Percentiles rank a stretch among this genome's conserved stretches.
Evolutionary conservation across 2,797 vertebrate genomes (phyloP).

Genomic region (Tamandua tetradactyla): DNA sequence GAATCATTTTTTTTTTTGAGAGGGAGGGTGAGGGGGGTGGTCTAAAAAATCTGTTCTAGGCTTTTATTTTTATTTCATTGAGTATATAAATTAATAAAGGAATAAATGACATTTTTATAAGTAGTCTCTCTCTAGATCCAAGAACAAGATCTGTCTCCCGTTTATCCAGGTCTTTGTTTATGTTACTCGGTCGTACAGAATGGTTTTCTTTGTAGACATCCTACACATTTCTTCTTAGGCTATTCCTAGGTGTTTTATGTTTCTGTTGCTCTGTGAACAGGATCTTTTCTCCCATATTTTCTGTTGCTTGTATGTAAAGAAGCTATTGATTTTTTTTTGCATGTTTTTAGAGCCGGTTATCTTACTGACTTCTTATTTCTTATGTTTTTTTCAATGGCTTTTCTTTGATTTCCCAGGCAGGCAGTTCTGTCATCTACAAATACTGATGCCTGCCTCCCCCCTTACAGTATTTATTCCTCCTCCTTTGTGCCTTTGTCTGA

Average conservation of each 20-base stretch:
- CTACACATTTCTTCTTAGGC: background rate
- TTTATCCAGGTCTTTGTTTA: fast-evolving
- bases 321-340: background rate
- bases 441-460: fast-evolving
- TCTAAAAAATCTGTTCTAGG: background rate
- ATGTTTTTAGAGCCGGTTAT: background rate
- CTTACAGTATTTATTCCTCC: fast-evolving
- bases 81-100: fast-evolving
- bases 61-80: fast-evolving
- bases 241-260: fast-evolving
- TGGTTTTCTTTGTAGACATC: background rate
- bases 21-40: fast-evolving
- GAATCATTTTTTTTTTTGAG: background rate
- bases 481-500: background rate
- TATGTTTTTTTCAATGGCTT: background rate
- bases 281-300: background rate
- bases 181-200: fast-evolving
- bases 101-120: fast-evolving
- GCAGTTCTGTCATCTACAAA: fast-evolving
- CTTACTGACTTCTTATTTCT: background rate
- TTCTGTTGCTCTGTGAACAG: background rate
- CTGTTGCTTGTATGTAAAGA: background rate
- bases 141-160: background rate
- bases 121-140: background rate
- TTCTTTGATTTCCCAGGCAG: background rate